Evolutionary conservation across 2,888 invertebrate genomes (phyloP).

Genomic region (Sinhomidia bicolor): DNA sequence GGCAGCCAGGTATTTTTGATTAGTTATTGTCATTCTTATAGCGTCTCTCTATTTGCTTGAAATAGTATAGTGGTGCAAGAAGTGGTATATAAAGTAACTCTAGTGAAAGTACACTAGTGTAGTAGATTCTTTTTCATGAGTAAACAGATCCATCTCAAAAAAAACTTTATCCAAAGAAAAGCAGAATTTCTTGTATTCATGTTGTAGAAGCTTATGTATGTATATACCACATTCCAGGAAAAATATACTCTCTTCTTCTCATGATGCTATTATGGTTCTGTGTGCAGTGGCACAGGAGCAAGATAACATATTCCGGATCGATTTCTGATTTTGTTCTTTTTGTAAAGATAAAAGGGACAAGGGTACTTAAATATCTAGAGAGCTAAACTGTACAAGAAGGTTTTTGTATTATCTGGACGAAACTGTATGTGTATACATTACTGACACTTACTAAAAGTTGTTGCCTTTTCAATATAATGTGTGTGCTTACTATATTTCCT

Average conservation of each 20-base stretch:
- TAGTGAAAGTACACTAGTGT: neutral
- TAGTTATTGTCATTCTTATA: constrained; percentile 38
- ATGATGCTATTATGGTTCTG: neutral
- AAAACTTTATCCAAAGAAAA: neutral
- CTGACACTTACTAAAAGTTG: neutral
- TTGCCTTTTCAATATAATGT: neutral
- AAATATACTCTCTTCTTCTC: no score
- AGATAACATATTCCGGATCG: constrained; percentile 10
- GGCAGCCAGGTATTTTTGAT: constrained; percentile 25
- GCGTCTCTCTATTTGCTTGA: neutral
- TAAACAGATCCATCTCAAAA: neutral
- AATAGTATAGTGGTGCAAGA: neutral
- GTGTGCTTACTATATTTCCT: no score
- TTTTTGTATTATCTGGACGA: no score
- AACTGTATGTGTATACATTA: neutral
- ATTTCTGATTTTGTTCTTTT: constrained; percentile 8
- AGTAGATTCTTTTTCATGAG: neutral
- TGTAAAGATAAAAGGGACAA: neutral
- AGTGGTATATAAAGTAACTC: neutral
- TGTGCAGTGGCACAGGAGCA: neutral
- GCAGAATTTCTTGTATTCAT: neutral
- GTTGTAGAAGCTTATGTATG: neutral
- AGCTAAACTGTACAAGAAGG: no score
- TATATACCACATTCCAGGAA: no score
- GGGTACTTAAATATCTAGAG: neutral